Evolutionary conservation across 2,888 invertebrate genomes (phyloP).

Genomic region (Chloroclysta siterata): DNA sequence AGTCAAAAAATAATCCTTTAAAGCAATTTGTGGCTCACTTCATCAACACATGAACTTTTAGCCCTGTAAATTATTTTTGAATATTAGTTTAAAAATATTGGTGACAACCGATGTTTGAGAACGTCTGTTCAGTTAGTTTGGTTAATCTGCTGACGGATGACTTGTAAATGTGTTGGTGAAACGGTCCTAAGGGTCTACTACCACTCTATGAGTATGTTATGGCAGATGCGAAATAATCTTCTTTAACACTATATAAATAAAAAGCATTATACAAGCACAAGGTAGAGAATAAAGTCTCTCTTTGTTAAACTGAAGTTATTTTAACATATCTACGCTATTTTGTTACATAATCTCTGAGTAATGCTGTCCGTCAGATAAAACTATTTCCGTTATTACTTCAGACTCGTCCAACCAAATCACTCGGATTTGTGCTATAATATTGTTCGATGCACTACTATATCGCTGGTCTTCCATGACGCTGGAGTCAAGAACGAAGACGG

Average conservation of each 20-base stretch:
- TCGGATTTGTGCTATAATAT: no score
- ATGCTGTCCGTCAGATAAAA: no score
- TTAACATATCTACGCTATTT: neutral
- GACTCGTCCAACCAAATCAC: no score
- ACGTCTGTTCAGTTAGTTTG: no score
- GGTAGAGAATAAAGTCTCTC: no score
- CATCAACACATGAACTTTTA: slow-evolving; percentile 6
- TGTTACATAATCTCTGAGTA: neutral
- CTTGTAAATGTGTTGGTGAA: slow-evolving; percentile 5
- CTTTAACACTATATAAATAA: no score
- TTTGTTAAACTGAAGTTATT: no score
- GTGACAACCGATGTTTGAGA: neutral
- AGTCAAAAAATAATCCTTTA: slow-evolving; percentile 77
- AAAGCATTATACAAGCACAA: no score
- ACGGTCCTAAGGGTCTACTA: neutral
- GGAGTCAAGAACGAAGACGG: no score
- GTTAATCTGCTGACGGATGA: neutral
- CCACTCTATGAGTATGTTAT: neutral
- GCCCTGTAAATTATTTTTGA: no score
- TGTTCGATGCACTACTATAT: no score
- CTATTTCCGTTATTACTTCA: neutral
- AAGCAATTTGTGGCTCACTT: slow-evolving; percentile 51
- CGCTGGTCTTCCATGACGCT: no score
- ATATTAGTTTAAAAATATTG: neutral
- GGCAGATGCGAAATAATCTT: neutral